Conservation (phyloP, 2,113 vertebrate species). For the Phalacrocorax aristotelis region DNA sequence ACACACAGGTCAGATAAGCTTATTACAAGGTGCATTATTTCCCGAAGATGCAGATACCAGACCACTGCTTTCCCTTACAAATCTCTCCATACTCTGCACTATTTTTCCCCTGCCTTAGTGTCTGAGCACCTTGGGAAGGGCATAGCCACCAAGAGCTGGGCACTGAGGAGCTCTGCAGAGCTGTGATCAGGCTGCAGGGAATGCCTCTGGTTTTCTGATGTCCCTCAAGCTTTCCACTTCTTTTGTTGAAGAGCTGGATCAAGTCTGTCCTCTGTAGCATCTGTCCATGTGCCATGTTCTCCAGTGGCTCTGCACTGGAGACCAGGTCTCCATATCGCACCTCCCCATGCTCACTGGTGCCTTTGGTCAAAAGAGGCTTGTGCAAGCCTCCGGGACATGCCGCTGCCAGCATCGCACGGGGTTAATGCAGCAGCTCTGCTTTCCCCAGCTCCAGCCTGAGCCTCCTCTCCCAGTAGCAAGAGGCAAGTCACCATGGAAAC, state of each 20-base stretch:
- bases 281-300: neutral
- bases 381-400: neutral
- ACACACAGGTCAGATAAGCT: neutral
- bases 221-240: neutral
- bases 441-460: neutral
- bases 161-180: neutral
- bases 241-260: neutral
- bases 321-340: neutral
- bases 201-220: neutral
- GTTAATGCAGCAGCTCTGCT: neutral
- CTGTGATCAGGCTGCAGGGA: neutral
- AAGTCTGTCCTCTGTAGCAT: neutral
- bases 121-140: neutral
- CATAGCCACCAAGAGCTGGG: neutral
- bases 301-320: neutral
- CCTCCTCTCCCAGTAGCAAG: neutral
- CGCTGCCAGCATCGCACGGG: accelerated
- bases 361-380: neutral
- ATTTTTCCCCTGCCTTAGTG: neutral
- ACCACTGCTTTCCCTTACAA: neutral
- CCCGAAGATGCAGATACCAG: neutral
- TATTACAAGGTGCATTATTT: neutral
- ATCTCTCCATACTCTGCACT: neutral
- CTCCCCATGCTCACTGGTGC: neutral
- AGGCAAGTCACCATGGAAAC: constrained; percentile 21